phyloP scores from a whole-genome alignment of 1,140 invertebrate genomes.

The Carcinoscorpius rotundicauda region DNA sequence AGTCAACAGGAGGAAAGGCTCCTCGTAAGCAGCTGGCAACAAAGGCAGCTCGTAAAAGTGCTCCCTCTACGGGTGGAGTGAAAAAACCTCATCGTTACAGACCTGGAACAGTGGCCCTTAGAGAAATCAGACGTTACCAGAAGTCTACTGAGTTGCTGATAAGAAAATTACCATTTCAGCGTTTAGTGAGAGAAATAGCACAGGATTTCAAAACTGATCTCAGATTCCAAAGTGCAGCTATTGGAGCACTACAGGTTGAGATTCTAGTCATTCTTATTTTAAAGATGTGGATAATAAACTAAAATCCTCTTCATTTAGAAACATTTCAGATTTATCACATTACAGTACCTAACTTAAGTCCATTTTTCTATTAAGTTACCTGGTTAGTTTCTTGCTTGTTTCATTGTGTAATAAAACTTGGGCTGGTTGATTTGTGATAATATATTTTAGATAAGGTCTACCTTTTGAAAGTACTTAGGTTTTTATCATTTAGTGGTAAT shows the following conservation, averaged over 20 bases:
- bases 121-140: conserved; percentile 46
- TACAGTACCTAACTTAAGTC: no score
- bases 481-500: no score
- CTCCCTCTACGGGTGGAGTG: conserved; percentile 69
- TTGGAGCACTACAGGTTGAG: conserved; percentile 48
- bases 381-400: no score
- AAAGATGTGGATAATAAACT: no score
- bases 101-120: conserved; percentile 36
- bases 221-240: conserved; percentile 64
- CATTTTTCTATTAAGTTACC: no score
- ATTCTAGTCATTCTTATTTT: no score
- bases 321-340: no score
- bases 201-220: conserved; percentile 64
- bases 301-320: no score
- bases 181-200: conserved; percentile 54
- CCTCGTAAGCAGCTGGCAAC: conserved; percentile 76
- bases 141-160: conserved; percentile 60
- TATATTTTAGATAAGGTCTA: no score
- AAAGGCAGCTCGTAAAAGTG: conserved; percentile 53
- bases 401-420: no score
- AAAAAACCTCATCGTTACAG: conserved; percentile 51
- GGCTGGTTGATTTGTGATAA: no score
- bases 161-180: conserved; percentile 39
- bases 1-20: conserved; percentile 67
- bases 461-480: no score